phyloP scores from a whole-genome alignment of 2,113 vertebrate species.

The Octodon degus region DNA sequence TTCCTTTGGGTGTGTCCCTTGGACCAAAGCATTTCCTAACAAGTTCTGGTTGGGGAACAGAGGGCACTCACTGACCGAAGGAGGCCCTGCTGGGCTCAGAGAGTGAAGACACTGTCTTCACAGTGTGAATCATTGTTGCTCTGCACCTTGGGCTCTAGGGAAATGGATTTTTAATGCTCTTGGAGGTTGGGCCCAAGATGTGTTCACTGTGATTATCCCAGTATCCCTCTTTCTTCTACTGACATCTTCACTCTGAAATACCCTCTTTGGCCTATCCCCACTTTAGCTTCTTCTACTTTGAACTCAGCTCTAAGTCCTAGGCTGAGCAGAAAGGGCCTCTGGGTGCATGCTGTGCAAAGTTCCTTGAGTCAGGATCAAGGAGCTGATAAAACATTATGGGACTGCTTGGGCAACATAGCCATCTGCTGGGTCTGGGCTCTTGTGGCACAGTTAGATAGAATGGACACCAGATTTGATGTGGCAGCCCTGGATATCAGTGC shows the following conservation, averaged over 20 bases:
- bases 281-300: background rate
- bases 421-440: background rate
- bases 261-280: background rate
- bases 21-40: background rate
- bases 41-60: background rate
- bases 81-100: background rate
- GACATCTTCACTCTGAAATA: background rate
- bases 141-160: background rate
- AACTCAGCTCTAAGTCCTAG: background rate
- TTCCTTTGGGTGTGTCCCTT: background rate
- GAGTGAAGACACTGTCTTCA: background rate
- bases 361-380: background rate
- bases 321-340: background rate
- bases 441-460: background rate
- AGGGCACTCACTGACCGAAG: background rate
- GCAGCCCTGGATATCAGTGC: background rate
- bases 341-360: background rate
- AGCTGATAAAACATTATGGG: background rate
- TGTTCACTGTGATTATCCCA: background rate
- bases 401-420: background rate
- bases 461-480: background rate
- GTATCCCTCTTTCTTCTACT: background rate
- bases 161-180: background rate
- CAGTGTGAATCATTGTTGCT: background rate
- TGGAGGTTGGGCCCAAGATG: background rate